Evolutionary conservation across 2,888 invertebrate species (phyloP).

Genomic region (Volucella bombylans): DNA sequence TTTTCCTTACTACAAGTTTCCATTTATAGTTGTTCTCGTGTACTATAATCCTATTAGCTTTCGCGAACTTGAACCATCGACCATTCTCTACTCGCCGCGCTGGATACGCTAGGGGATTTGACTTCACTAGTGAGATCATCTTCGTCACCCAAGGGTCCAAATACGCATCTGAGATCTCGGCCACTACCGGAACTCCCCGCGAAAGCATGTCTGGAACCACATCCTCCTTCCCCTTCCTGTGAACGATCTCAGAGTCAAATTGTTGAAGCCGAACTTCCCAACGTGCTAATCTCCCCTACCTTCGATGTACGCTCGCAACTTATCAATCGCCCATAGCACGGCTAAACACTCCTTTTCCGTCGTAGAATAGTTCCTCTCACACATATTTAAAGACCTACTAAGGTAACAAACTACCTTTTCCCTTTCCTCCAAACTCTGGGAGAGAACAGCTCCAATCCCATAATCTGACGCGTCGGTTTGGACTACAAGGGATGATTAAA

Average conservation of each 20-base stretch:
- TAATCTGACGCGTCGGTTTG: constrained; percentile 59
- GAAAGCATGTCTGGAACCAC: constrained; percentile 20
- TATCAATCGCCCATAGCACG: constrained; percentile 33
- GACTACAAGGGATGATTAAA: constrained; percentile 12
- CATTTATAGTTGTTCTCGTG: no score
- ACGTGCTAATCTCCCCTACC: constrained; percentile 29
- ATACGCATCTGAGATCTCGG: no score
- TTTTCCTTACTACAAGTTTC: no score
- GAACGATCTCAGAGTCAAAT: constrained; percentile 21
- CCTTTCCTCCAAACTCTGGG: constrained; percentile 31
- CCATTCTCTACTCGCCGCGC: no score
- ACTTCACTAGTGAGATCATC: no score
- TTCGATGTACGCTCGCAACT: no score
- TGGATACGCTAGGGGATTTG: no score
- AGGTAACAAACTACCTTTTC: constrained; percentile 37
- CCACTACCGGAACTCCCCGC: no score
- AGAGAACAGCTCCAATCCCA: constrained; percentile 42
- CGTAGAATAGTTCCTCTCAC: constrained; percentile 3
- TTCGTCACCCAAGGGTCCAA: no score
- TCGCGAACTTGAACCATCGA: no score
- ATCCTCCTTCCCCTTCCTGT: constrained; percentile 42
- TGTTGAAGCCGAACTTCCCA: constrained; percentile 43
- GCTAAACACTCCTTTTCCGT: no score
- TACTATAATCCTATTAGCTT: no score
- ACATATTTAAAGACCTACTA: constrained; percentile 19